phyloP scores from a whole-genome alignment of 1,140 invertebrate genomes.

The Zaprionus taronus region DNA sequence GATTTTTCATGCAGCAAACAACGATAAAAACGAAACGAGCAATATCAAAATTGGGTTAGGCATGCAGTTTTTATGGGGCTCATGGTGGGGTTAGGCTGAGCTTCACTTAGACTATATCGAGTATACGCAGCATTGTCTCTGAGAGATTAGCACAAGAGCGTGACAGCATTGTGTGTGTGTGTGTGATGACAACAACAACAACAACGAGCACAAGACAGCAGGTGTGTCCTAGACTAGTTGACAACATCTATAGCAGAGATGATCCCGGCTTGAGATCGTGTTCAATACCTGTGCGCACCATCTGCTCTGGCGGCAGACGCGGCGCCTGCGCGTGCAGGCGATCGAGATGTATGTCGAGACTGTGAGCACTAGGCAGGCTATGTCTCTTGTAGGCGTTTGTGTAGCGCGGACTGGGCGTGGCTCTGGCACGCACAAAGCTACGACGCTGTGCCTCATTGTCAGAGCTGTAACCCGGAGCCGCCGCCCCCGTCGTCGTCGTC shows the following conservation, averaged over 20 bases:
- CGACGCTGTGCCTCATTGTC: constrained; percentile 64
- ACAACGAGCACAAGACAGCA: constrained; percentile 22
- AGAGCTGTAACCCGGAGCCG: constrained; percentile 65
- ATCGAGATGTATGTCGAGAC: constrained; percentile 81
- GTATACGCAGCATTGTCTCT: constrained; percentile 30
- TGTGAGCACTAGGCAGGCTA: constrained; percentile 82
- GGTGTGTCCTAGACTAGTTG: constrained; percentile 63
- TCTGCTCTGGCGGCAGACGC: constrained; percentile 68
- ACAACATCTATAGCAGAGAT: constrained; percentile 67
- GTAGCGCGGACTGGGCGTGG: constrained; percentile 50
- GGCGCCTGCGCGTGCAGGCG: constrained; percentile 74
- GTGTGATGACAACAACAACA: constrained; percentile 27
- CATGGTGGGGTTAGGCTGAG: constrained; percentile 32
- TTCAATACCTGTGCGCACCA: constrained; percentile 71
- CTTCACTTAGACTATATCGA: constrained; percentile 19
- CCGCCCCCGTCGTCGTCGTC: neutral
- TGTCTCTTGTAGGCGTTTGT: constrained; percentile 83
- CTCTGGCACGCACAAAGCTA: constrained; percentile 86
- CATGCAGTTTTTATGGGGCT: constrained; percentile 23
- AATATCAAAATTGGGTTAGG: constrained; percentile 1
- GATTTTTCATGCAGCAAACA: constrained; percentile 19
- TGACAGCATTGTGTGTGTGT: neutral
- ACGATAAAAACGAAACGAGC: constrained; percentile 17
- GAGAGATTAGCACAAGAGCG: constrained; percentile 9
- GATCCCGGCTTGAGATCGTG: constrained; percentile 15